Base-by-base conservation (phyloP, 1,140 invertebrate genomes). In the Drosophila murphyi region DNA sequence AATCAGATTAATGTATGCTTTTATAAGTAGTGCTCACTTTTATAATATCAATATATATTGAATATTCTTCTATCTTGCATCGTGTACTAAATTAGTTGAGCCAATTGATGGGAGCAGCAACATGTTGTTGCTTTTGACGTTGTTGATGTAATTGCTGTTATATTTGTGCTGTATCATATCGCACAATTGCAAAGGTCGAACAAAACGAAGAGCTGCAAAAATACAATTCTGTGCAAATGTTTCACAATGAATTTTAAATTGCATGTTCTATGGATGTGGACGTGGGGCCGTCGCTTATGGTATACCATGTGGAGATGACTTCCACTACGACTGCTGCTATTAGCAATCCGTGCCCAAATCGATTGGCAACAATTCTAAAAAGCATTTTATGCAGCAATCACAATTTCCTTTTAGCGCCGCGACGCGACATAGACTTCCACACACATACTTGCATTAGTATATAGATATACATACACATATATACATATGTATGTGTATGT, bases 351-450 rank as follows among this genome's bases (percentile, higher is more conserved):
- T 86, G 83, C 82, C 76, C 69, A 88, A 87, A 87, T 87, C 82
- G 82, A 87, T 87, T 87, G 83, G 80, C 82, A 87, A 83, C 82
- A 86, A 82, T 87, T 87, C 80, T 89, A 80, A 88, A 20, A 89
- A 88, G 85, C 85, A 80, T 88, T 88, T 88, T 87, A 87, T 88
- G 85, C 80, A 89, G 76, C 85, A 88, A 80, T 88, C 85, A 80
- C 83, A 80, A 89, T 88, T 85, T 88, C 83, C 83, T 89, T 88
- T 88, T 88, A 89, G 69, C 83, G 73, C 80, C 69, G 67, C 80
- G 69, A 55, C 56, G 62, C 80, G 35, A 77, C 56, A 64, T 20
- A 39, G 45, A 56, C 29, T 41, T 47, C 69, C 39, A 48, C 56
- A 52, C 5, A 63, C 31, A 32, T n/a, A 41, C 59, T 48, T 4